A percentile compares a stretch with the other conserved stretches of the same genome.
These are phyloP conservation scores for Physocephala rufipes DNA, from an alignment of 2,888 invertebrate species.

Conservation along the genomic window DNA sequence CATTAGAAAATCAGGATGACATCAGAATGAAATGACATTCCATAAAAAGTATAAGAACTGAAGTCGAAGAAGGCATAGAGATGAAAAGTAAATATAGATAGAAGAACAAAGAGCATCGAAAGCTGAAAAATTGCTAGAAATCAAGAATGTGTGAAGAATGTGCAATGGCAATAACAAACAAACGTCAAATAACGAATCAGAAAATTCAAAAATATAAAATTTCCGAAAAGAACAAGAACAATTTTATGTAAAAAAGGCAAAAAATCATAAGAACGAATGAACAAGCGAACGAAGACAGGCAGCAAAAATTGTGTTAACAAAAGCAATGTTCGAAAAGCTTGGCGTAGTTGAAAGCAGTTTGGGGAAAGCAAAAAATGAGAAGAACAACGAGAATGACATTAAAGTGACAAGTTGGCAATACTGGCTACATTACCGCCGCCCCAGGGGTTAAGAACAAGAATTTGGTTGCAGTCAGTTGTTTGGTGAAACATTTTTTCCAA, in stretches of 20 bases:
- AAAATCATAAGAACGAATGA: slow-evolving; percentile 15
- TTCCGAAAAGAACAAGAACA: not conserved
- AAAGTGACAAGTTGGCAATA: slow-evolving; percentile 8
- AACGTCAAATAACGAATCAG: not conserved
- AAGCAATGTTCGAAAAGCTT: not conserved
- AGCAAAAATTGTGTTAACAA: not conserved
- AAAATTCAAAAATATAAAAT: not conserved
- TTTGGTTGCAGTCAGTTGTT: not conserved
- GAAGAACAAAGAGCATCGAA: not conserved
- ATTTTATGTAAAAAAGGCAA: not conserved
- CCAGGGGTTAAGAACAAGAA: not conserved
- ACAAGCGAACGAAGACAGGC: not conserved
- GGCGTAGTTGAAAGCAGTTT: not conserved
- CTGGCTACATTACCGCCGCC: not conserved
- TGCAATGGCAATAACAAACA: not conserved
- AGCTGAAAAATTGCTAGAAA: not conserved
- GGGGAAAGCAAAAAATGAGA: not conserved
- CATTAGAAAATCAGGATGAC: slow-evolving; percentile 24
- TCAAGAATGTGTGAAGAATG: not conserved
- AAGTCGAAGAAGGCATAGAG: not conserved
- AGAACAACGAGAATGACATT: not conserved
- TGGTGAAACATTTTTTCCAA: slow-evolving; percentile 7
- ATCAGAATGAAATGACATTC: slow-evolving; percentile 10
- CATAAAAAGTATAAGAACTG: not conserved
- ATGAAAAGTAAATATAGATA: not conserved